Evolutionary conservation across 2,888 invertebrate species (phyloP).

Genomic region (Gnatocerus cornutus): DNA sequence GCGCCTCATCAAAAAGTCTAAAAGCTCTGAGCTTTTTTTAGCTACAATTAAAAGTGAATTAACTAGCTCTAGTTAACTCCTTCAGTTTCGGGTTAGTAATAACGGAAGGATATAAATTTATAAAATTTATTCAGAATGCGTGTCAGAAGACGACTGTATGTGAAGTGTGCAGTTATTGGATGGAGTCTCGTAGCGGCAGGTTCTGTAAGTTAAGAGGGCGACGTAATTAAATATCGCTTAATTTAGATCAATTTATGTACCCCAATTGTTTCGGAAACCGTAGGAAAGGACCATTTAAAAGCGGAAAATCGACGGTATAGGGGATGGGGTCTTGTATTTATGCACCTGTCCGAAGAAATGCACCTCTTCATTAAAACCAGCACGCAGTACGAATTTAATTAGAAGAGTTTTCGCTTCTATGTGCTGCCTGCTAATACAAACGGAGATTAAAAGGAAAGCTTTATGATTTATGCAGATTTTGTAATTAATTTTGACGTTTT

Average conservation of each 20-base stretch:
- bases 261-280: conserved; percentile 61
- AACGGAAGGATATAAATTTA: conserved; percentile 60
- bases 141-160: conserved; percentile 54
- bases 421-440: not conserved
- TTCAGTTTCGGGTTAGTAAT: conserved; percentile 57
- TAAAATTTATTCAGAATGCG: conserved; percentile 63
- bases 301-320: conserved; percentile 38
- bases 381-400: conserved; percentile 44
- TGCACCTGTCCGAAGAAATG: conserved; percentile 58
- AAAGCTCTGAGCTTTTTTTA: not conserved
- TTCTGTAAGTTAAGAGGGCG: conserved; percentile 55
- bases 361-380: conserved; percentile 37
- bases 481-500: too few species aligned
- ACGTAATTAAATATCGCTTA: conserved; percentile 66
- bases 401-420: conserved; percentile 8
- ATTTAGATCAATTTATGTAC: conserved; percentile 67
- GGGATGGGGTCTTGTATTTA: conserved; percentile 52
- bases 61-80: conserved; percentile 50
- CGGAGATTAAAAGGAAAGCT: not conserved
- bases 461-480: not conserved
- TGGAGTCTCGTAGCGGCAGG: conserved; percentile 41
- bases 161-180: conserved; percentile 46
- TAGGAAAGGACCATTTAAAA: conserved; percentile 55
- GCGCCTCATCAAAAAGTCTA: too few species aligned
- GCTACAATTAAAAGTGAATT: conserved; percentile 44